These are phyloP conservation scores for Selene dorsalis DNA, from an alignment of 2,797 vertebrate genomes.

Conservation along the genomic window DNA sequence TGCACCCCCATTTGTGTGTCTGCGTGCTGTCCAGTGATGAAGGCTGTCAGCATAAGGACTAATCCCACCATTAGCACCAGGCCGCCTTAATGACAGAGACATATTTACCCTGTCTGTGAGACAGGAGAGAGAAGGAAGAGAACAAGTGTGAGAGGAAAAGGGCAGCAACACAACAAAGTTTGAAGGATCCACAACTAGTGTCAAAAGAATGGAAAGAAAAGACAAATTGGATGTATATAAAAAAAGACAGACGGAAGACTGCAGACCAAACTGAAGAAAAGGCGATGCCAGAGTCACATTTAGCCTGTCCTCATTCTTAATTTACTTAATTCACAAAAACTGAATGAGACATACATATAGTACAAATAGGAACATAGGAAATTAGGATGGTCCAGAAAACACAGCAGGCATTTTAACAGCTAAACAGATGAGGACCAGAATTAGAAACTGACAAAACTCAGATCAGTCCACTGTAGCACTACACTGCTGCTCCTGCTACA, in stretches of 20 bases:
- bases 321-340: not conserved
- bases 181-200: not conserved
- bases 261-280: not conserved
- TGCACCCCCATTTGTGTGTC: constrained; percentile 53
- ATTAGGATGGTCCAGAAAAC: not conserved
- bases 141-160: not conserved
- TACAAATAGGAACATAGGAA: not conserved
- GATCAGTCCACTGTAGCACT: not conserved
- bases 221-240: not conserved
- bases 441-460: not conserved
- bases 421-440: not conserved
- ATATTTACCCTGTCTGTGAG: constrained; percentile 50
- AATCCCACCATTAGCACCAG: constrained; percentile 82
- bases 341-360: not conserved
- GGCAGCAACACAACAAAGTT: not conserved
- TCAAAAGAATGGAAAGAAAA: not conserved
- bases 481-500: not conserved
- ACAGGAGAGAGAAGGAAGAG: not conserved
- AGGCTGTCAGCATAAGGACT: constrained; percentile 78
- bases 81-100: constrained; percentile 70
- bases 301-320: not conserved
- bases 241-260: not conserved
- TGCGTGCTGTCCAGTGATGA: constrained; percentile 71
- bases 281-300: no score
- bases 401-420: not conserved